Percentiles rank a stretch among this genome's conserved stretches.
Conservation (phyloP, 1,140 invertebrate genomes). For the Antheraea mylitta region DNA sequence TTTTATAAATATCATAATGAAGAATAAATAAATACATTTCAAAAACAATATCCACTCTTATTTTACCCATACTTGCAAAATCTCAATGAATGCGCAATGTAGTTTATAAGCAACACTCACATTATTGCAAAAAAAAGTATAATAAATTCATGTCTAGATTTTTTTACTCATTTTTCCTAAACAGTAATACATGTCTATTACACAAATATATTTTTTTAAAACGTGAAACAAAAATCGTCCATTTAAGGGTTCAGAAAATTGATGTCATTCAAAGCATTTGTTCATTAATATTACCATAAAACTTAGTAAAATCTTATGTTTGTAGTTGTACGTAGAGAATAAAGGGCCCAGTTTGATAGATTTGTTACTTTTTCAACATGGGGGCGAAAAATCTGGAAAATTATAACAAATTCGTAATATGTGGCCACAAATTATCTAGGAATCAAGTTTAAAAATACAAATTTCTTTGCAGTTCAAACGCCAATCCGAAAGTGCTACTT, state of each 20-base stretch:
- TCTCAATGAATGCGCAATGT: conserved; percentile 22
- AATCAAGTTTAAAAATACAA: too few species aligned
- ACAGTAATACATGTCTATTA: conserved; percentile 23
- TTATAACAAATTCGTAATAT: too few species aligned
- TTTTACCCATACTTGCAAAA: conserved; percentile 47
- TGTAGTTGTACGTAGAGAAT: too few species aligned
- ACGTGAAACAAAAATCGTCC: conserved; percentile 24
- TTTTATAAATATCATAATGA: conserved; percentile 54
- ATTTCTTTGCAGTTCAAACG: too few species aligned
- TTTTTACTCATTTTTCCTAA: conserved; percentile 19
- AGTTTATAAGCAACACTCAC: conserved; percentile 17
- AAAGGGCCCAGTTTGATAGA: too few species aligned
- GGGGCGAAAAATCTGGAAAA: too few species aligned
- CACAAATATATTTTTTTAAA: conserved; percentile 21
- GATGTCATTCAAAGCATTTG: too few species aligned
- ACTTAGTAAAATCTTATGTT: too few species aligned
- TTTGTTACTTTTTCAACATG: too few species aligned
- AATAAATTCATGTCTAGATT: conserved; percentile 15
- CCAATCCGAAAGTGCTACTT: too few species aligned
- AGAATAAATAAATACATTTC: conserved; percentile 47
- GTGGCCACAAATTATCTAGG: too few species aligned
- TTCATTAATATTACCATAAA: too few species aligned
- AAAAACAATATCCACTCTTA: conserved; percentile 45
- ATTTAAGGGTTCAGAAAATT: conserved; percentile 23
- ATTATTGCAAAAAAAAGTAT: conserved; percentile 14